These are phyloP conservation scores for Heteractis magnifica DNA, from an alignment of 92 coral and sea anemone genomes.

Conservation along the genomic window DNA sequence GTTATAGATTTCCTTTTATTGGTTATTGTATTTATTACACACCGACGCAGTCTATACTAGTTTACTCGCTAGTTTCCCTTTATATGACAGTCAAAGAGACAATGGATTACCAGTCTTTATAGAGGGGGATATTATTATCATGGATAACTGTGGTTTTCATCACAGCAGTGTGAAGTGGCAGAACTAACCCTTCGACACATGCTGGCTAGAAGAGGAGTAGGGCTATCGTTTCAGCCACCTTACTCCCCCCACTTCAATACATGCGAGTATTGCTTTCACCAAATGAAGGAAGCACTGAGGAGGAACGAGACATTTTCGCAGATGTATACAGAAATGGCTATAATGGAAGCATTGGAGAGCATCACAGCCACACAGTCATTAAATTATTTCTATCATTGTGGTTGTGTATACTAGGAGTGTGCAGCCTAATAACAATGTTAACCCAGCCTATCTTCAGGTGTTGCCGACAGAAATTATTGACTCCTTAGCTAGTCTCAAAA, in stretches of 20 bases:
- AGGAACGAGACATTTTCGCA: constrained; percentile 45
- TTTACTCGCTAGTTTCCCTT: too few species aligned
- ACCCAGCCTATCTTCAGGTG: too few species aligned
- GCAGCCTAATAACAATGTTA: neutral
- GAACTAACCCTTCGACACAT: constrained; percentile 41
- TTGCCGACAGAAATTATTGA: too few species aligned
- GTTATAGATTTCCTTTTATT: too few species aligned
- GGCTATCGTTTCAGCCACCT: constrained; percentile 54
- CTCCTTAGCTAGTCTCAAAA: too few species aligned
- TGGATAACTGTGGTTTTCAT: constrained; percentile 69
- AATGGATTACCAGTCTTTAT: constrained; percentile 45
- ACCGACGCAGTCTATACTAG: too few species aligned
- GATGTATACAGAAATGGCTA: constrained; percentile 56
- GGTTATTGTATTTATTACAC: too few species aligned
- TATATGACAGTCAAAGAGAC: constrained; percentile 28
- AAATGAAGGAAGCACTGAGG: constrained; percentile 45
- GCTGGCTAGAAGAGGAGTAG: constrained; percentile 32
- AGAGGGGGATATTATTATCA: constrained; percentile 45
- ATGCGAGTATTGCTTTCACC: constrained; percentile 60
- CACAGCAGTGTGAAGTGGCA: constrained; percentile 46
- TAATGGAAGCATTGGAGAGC: constrained; percentile 44
- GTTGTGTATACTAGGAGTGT: constrained; percentile 30
- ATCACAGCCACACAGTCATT: constrained; percentile 42
- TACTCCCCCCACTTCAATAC: constrained; percentile 52
- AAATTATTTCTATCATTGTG: constrained; percentile 50